Base-by-base conservation (phyloP, 2,797 vertebrate species). In the Molossus alvarezi region DNA sequence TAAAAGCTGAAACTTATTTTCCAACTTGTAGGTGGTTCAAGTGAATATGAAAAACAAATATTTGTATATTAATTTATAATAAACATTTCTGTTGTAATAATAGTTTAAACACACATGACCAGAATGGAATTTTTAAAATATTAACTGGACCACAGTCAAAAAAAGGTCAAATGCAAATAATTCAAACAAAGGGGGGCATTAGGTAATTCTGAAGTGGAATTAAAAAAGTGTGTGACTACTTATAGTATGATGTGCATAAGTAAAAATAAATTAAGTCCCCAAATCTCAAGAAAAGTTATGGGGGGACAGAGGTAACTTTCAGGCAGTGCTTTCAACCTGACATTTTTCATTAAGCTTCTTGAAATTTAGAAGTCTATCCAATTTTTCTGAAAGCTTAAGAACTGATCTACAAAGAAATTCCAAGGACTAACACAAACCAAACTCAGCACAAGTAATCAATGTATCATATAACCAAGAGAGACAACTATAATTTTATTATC, bases 311-410 rank as follows among this genome's bases (percentile, higher is more conserved):
- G 29, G 9, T 87, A 88, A 91, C 37, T 90, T 96, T 95, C 55
- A 91, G 58, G 71, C 77, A 94, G n/a, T 75, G 48, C 91, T 94
- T 93, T 65, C 18, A 92, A 20, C 62, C 51, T 84, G 67, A 93
- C 9, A 83, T 12, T 45, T 95, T 33, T 94, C 60, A 83, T 12
- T 90, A 96, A 90, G 23, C 45, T 89, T 72, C 57, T 77, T 92
- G 18, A 93, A 95, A 91, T 82, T 96, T 48, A 92, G 45, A 84
- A 71, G 55, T 81, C 53, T 95, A 91, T 20, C n/a, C 57, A 88
- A 94, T 20, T 80, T 97, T 72, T 91, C 82, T 91, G 80, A 94
- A 95, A 91, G 81, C 53, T 92, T 89, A 95, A 92, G 69, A 94
- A 95, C 76, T 91, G 82, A 88, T 95, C 82, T 96, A 53, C 33